phyloP scores from a whole-genome alignment of 2,888 invertebrate genomes.

The Diaphora mendica region DNA sequence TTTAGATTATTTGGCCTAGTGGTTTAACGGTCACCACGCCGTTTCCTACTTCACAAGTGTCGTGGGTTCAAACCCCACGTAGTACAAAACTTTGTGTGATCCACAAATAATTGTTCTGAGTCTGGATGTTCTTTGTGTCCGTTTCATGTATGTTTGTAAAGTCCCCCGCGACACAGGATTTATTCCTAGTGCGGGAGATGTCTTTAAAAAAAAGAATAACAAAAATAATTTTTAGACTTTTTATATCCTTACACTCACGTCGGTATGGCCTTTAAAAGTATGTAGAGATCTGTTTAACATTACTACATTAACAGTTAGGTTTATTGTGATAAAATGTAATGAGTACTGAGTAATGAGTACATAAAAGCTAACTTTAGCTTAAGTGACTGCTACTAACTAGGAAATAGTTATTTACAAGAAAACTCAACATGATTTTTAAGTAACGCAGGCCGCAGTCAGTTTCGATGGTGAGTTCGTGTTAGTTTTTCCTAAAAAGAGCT shows the following conservation, averaged over 20 bases:
- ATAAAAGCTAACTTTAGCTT: background rate
- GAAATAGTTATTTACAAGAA: background rate
- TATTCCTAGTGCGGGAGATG: too few relatives aligned
- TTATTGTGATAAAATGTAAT: background rate
- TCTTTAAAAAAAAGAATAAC: too few relatives aligned
- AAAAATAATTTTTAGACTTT: background rate
- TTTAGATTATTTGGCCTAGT: background rate
- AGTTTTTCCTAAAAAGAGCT: background rate
- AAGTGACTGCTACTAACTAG: background rate
- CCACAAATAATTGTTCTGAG: too few relatives aligned
- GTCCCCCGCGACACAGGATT: too few relatives aligned
- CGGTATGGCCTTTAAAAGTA: background rate
- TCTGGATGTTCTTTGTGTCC: too few relatives aligned
- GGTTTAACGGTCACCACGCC: too few relatives aligned
- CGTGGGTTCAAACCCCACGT: too few relatives aligned
- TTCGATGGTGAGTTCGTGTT: background rate
- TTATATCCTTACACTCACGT: background rate
- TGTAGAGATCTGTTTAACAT: background rate
- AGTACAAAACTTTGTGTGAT: too few relatives aligned
- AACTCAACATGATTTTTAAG: background rate
- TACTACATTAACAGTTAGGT: background rate
- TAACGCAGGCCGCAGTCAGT: background rate
- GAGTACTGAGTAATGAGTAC: background rate
- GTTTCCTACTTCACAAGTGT: too few relatives aligned
- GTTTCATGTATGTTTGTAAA: too few relatives aligned